Evolutionary conservation across 2,113 vertebrate genomes (phyloP).

Genomic region (Oophaga pumilio): DNA sequence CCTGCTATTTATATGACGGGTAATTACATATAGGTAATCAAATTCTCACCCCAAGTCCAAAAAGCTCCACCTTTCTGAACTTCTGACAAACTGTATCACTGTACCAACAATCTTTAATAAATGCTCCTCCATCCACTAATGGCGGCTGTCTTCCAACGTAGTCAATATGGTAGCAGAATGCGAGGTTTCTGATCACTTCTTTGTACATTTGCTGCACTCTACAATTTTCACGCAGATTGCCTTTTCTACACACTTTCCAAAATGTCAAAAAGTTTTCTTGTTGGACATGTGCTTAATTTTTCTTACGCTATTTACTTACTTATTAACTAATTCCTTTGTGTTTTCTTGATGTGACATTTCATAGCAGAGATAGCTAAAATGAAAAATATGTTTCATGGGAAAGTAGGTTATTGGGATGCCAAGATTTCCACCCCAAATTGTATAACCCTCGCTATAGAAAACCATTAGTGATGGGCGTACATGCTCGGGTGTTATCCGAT

Average conservation of each 20-base stretch:
- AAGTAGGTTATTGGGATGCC: neutral
- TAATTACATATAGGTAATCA: neutral
- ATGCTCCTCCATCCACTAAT: neutral
- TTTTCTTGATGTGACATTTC: neutral
- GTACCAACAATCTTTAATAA: neutral
- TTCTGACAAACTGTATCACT: neutral
- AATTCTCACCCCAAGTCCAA: neutral
- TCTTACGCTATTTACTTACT: neutral
- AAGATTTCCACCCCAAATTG: neutral
- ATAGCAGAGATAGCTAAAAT: neutral
- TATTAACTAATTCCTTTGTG: neutral
- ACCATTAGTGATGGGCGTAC: no score
- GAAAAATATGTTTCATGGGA: neutral
- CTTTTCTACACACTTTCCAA: neutral
- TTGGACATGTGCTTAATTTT: neutral
- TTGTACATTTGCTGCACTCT: neutral
- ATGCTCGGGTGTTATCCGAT: no score
- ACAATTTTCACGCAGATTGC: neutral
- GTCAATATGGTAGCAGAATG: neutral
- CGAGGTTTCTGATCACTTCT: neutral
- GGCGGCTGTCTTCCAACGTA: neutral
- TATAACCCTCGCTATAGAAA: neutral
- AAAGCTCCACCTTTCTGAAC: neutral
- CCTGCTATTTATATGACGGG: neutral
- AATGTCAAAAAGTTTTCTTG: neutral